Conservation (phyloP, 2,888 invertebrate genomes). For the Protodeltote pygarga region DNA sequence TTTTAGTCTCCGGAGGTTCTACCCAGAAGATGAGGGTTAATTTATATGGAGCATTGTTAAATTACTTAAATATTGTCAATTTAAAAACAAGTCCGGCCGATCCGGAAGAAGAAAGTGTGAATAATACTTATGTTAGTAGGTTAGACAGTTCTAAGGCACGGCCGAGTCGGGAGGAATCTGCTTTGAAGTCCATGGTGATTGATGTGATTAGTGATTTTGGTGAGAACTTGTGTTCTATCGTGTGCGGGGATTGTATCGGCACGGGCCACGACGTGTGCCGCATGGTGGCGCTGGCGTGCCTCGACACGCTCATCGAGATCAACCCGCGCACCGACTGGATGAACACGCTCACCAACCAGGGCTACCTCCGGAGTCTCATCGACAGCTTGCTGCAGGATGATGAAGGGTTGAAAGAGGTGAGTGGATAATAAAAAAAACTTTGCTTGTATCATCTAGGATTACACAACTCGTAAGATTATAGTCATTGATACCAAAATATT, state of each 20-base stretch:
- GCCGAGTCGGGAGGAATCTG: conserved; percentile 68
- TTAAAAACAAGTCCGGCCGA: conserved; percentile 78
- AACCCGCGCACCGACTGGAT: conserved; percentile 89
- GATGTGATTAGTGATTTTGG: conserved; percentile 90
- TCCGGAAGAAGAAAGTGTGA: conserved; percentile 76
- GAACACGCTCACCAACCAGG: conserved; percentile 78
- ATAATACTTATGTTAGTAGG: conserved; percentile 87
- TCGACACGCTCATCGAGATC: conserved; percentile 92
- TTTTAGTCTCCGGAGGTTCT: conserved; percentile 92
- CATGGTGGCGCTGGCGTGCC: conserved; percentile 94
- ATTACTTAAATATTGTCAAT: conserved; percentile 92
- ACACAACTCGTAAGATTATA: not conserved
- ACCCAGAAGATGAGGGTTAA: conserved; percentile 95
- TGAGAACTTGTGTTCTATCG: conserved; percentile 91
- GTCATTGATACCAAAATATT: no score
- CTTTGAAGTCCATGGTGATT: conserved; percentile 75
- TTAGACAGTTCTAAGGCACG: conserved; percentile 87
- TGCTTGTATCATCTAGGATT: not conserved
- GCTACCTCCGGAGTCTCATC: conserved; percentile 94
- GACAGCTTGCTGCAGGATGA: conserved; percentile 93
- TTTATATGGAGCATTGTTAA: conserved; percentile 93
- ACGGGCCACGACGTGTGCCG: conserved; percentile 95
- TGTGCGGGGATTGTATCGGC: conserved; percentile 95
- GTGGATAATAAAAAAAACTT: conserved; percentile 23
- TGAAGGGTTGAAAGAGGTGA: conserved; percentile 87